These are phyloP conservation scores for Brotula barbata DNA, from an alignment of 2,797 vertebrate genomes.

Conservation along the genomic window DNA sequence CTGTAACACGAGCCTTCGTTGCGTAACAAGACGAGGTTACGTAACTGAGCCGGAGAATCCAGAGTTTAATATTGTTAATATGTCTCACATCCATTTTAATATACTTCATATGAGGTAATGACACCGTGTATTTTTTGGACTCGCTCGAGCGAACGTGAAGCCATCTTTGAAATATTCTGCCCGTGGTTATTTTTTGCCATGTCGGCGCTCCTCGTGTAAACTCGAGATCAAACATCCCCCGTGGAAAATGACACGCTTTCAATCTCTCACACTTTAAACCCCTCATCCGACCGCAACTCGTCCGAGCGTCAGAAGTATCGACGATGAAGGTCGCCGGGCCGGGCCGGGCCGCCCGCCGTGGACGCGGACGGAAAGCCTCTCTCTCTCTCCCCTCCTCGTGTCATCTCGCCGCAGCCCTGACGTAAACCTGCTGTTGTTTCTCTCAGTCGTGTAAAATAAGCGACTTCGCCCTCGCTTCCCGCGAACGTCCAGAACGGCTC, in stretches of 20 bases:
- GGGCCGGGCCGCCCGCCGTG: too few species aligned
- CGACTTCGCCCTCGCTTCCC: conserved; percentile 71
- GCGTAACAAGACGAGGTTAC: conserved; percentile 23
- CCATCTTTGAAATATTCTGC: conserved; percentile 24
- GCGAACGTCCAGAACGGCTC: conserved; percentile 65
- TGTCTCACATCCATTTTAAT: background rate
- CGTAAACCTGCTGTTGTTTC: conserved; percentile 52
- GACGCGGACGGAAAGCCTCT: too few species aligned
- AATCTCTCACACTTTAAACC: conserved; percentile 28
- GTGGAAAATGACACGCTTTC: conserved; percentile 30
- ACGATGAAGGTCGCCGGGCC: conserved; percentile 38
- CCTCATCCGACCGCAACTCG: conserved; percentile 38
- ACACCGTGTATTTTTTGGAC: conserved; percentile 39
- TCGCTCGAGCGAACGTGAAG: conserved; percentile 21
- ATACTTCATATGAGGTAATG: conserved; percentile 24
- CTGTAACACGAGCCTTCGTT: conserved; percentile 9
- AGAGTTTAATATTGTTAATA: conserved; percentile 12
- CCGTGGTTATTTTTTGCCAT: conserved; percentile 15
- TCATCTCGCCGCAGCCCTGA: conserved; percentile 51
- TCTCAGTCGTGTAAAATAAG: conserved; percentile 57
- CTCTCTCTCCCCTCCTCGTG: too few species aligned
- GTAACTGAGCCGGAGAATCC: conserved; percentile 7
- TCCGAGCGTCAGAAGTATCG: conserved; percentile 33
- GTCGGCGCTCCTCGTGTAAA: conserved; percentile 45
- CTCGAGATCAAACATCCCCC: conserved; percentile 18